Percentiles rank a stretch among this genome's conserved stretches.
Evolutionary conservation across 2,888 invertebrate species (phyloP).

Genomic region (Herminia tarsipennalis): DNA sequence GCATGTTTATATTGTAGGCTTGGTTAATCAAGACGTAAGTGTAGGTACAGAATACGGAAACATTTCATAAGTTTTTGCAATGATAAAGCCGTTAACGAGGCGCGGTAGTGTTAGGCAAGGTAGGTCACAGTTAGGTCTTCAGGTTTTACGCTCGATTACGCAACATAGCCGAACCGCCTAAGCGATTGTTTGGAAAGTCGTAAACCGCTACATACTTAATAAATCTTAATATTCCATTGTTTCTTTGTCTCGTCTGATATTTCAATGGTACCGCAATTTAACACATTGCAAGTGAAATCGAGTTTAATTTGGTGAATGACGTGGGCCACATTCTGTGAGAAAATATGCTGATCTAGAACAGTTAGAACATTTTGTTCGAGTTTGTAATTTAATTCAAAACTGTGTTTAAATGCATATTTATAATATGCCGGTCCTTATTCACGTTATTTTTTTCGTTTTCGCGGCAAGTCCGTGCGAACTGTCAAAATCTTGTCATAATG

Average conservation of each 20-base stretch:
- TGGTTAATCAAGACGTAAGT: conserved; percentile 1
- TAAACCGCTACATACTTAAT: conserved; percentile 55
- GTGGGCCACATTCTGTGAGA: conserved; percentile 40
- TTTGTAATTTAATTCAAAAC: conserved; percentile 16
- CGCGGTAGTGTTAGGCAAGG: conserved; percentile 4
- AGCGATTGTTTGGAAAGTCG: conserved; percentile 58
- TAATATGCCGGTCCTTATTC: too few species aligned
- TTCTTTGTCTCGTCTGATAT: conserved; percentile 56
- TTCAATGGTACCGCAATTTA: conserved; percentile 53
- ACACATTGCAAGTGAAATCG: conserved; percentile 51
- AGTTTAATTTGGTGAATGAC: conserved; percentile 45
- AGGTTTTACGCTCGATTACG: conserved; percentile 31
- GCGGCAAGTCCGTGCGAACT: too few species aligned
- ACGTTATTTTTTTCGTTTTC: too few species aligned
- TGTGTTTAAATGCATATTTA: too few species aligned
- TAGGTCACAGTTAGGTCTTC: conserved; percentile 28
- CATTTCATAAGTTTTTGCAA: conserved; percentile 14
- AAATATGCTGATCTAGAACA: conserved; percentile 18
- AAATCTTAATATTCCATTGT: conserved; percentile 68
- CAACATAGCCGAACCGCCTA: conserved; percentile 26
- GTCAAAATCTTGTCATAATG: too few species aligned
- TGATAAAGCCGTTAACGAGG: conserved; percentile 11
- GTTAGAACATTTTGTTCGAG: conserved; percentile 5
- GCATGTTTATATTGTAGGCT: not conserved
- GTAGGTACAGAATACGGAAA: conserved; percentile 1